Evolutionary conservation across 2,888 invertebrate species (phyloP).

Genomic region (Vesta saturnalis): DNA sequence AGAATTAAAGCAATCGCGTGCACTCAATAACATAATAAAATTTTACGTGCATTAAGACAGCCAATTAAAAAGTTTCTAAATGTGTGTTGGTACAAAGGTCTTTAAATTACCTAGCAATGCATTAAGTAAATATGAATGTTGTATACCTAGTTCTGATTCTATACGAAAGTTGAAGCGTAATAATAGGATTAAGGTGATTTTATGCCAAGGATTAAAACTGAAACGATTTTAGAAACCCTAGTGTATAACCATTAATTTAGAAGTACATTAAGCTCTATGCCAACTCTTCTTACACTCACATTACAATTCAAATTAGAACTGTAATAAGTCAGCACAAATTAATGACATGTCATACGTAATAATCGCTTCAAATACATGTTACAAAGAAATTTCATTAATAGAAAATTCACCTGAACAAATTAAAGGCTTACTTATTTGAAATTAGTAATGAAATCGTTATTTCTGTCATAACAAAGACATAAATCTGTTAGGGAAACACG

Average conservation of each 20-base stretch:
- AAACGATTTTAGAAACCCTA: conserved; percentile 26
- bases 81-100: conserved; percentile 28
- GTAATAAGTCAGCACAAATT: conserved; percentile 17
- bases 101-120: conserved; percentile 17
- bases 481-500: conserved; percentile 26
- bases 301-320: conserved; percentile 16
- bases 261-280: conserved; percentile 5
- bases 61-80: conserved; percentile 52
- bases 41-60: conserved; percentile 42
- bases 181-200: conserved; percentile 21
- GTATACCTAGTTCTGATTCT: neutral
- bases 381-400: conserved; percentile 17
- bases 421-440: conserved; percentile 24
- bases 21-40: conserved; percentile 38
- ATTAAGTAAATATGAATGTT: conserved; percentile 43
- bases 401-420: conserved; percentile 31
- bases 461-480: conserved; percentile 38
- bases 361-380: conserved; percentile 18
- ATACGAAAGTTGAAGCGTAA: neutral
- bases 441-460: conserved; percentile 36
- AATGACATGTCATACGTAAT: conserved; percentile 16
- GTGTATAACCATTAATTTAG: conserved; percentile 20
- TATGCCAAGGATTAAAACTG: neutral
- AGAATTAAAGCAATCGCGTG: conserved; percentile 45
- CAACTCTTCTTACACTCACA: neutral